Percentiles rank a stretch among this genome's conserved stretches.
Conservation (phyloP, 1,140 invertebrate species). For the Aphis craccivora region DNA sequence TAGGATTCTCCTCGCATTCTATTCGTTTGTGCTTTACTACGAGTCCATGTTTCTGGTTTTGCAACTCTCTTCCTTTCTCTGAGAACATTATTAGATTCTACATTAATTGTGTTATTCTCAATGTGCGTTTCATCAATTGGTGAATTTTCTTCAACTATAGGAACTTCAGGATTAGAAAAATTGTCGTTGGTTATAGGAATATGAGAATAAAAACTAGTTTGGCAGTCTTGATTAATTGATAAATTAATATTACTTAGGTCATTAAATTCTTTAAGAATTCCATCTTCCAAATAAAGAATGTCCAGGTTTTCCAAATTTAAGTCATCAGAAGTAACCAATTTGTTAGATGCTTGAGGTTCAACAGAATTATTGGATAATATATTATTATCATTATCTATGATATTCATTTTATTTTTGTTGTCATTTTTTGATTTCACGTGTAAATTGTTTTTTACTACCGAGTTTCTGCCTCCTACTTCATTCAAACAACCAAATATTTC, state of each 20-base stretch:
- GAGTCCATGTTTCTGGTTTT: conserved; percentile 10
- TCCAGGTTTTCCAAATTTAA: neutral
- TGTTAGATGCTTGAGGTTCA: neutral
- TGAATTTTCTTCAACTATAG: conserved; percentile 2
- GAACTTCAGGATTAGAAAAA: neutral
- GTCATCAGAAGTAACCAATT: neutral
- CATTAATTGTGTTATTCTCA: neutral
- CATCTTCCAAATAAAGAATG: neutral
- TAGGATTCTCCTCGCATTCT: neutral
- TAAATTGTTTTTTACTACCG: conserved; percentile 5
- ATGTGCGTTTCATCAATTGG: neutral
- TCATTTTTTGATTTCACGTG: neutral
- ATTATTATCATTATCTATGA: neutral
- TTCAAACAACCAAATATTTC: conserved; percentile 11
- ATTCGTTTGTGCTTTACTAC: neutral
- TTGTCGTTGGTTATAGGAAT: neutral
- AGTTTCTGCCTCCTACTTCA: conserved; percentile 1
- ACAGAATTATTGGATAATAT: conserved; percentile 2
- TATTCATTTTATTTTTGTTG: neutral
- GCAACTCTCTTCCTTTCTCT: neutral
- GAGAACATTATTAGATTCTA: neutral
- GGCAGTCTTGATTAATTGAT: neutral
- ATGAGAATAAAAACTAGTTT: neutral
- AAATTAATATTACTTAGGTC: neutral
- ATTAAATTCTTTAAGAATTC: neutral